Base-by-base conservation (phyloP, 2,113 vertebrate species). In the Spea bombifrons region DNA sequence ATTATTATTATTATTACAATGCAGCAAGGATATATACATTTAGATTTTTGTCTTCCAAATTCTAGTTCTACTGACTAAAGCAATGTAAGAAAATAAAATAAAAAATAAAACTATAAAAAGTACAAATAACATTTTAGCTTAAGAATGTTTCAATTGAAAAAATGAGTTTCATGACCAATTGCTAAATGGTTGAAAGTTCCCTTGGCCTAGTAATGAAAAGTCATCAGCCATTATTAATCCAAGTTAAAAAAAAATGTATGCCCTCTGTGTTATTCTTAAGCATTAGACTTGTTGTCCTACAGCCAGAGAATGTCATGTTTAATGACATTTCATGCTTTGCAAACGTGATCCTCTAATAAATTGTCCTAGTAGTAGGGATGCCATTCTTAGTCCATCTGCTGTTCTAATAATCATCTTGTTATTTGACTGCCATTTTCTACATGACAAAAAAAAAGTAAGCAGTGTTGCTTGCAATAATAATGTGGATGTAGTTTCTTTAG, bases 311-410 rank as follows among this genome's bases (percentile, higher is more conserved):
- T 88, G 85, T 88, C 85, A 87, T 81, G 81, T 68, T 88, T 88
- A 89, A 88, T 88, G 86, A 86, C 87, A 88, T 88, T 84, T 91
- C 87, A 89, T 88, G 83, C 85, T 85, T 75, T 86, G 86, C 85
- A 88, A 88, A 89, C 84, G 83, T 0, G 85, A 88, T 84, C 61
- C 0, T 77, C 88, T 17, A 43, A 85, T 87, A 88, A 90, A 90
- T 86, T 86, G 84, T 85, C 87, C 82, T 82, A 69, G 70, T 78
- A 77, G 80, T 82, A n/a, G 84, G 83, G 80, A 84, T 80, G 84
- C 83, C 88, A 86, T 85, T 81, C 84, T 83, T 83, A 61, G 76
- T 46, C 85, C 88, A 91, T 88, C 86, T 90, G 88, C 82, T 88
- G 82, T 66, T 81, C 83, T 81, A 85, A 80, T 87, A 82, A 77